Percentiles rank a stretch among this genome's conserved stretches.
Conservation (phyloP, 2,797 vertebrate species). For the Adelosebastes latens region DNA sequence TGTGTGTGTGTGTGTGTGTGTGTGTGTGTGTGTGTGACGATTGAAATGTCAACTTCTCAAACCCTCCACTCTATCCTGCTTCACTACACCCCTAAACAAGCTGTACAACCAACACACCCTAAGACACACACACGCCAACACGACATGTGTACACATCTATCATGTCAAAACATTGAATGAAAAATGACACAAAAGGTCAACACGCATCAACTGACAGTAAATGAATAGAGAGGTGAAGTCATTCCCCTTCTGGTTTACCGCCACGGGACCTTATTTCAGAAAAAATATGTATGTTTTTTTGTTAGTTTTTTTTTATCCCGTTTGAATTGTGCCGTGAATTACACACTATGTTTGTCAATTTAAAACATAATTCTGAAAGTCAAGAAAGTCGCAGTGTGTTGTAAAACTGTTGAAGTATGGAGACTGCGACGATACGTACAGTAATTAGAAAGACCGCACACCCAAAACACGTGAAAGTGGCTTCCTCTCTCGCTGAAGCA, state of each 20-base stretch:
- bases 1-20: constrained; percentile 9
- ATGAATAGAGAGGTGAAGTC: not conserved
- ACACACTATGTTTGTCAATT: no score
- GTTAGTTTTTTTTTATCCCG: no score
- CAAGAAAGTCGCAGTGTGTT: no score
- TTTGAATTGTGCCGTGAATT: no score
- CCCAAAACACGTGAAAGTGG: no score
- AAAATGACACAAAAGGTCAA: not conserved
- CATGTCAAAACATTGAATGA: not conserved
- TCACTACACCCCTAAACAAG: constrained; percentile 47
- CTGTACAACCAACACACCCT: constrained; percentile 9
- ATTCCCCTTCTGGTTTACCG: no score
- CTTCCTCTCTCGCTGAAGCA: no score
- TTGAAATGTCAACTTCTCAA: constrained; percentile 70
- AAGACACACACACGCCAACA: not conserved
- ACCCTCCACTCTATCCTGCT: constrained; percentile 38
- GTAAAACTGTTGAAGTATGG: no score
- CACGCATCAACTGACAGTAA: not conserved
- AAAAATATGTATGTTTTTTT: no score
- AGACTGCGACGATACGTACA: fast-evolving
- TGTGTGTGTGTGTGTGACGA: constrained; percentile 36
- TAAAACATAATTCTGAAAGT: no score
- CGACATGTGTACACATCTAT: not conserved
- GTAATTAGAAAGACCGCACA: no score
- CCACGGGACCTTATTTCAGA: no score